A percentile compares a stretch with the other conserved stretches of the same genome.
phyloP scores from a whole-genome alignment of 2,888 invertebrate genomes.

The Acanthosepion pharaonis region DNA sequence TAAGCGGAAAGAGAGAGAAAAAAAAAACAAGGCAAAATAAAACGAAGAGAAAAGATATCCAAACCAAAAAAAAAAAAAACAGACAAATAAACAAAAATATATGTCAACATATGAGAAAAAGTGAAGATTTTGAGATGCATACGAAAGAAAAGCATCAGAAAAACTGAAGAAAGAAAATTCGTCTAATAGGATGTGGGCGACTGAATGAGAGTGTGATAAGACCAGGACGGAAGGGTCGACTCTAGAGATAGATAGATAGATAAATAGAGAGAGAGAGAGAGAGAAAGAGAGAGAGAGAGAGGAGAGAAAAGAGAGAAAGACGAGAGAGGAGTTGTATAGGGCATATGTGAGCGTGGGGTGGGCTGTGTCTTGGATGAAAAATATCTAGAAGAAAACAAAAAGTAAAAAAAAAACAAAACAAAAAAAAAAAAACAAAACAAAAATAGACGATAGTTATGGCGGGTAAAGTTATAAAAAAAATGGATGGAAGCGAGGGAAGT shows the following conservation, averaged over 20 bases:
- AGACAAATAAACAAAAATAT: too few species aligned
- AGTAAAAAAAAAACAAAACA: not conserved
- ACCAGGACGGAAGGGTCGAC: not conserved
- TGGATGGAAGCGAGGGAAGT: not conserved
- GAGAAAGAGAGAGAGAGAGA: not conserved
- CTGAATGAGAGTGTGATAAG: not conserved
- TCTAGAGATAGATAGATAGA: not conserved
- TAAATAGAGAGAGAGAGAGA: not conserved
- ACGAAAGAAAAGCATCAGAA: too few species aligned
- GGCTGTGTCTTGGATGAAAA: not conserved
- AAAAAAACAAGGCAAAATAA: too few species aligned
- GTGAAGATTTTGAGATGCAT: too few species aligned
- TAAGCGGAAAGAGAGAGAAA: too few species aligned
- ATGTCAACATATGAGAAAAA: too few species aligned
- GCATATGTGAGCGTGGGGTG: not conserved
- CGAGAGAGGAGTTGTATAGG: not conserved
- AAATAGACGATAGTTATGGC: not conserved
- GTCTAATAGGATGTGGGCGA: too few species aligned
- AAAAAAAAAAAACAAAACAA: not conserved
- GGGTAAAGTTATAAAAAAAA: not conserved
- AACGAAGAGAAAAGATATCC: too few species aligned
- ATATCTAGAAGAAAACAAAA: not conserved
- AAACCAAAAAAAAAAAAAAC: too few species aligned
- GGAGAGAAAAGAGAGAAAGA: not conserved
- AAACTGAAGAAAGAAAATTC: too few species aligned